A percentile compares a stretch with the other conserved stretches of the same genome.
Conservation (phyloP, 2,797 vertebrate genomes). For the Gadopsis marmoratus region DNA sequence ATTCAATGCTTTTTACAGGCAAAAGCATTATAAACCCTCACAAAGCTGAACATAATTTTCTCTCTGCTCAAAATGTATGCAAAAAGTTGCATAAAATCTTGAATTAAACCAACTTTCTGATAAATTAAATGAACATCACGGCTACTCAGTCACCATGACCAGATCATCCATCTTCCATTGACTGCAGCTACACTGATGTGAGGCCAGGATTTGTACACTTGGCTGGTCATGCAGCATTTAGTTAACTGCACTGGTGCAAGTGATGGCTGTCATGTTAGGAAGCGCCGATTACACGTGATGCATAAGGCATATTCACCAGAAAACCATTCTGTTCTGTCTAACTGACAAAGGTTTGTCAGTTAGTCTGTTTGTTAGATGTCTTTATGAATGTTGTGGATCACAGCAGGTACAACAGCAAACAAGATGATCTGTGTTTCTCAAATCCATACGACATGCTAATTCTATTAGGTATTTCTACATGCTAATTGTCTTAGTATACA, state of each 20-base stretch:
- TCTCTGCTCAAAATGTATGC: background rate
- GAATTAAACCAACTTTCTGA: background rate
- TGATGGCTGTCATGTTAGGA: slow-evolving; percentile 44
- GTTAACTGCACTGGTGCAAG: slow-evolving; percentile 42
- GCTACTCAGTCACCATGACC: slow-evolving; percentile 38
- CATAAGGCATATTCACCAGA: slow-evolving; percentile 14
- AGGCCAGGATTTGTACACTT: slow-evolving; percentile 45
- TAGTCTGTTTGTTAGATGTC: background rate
- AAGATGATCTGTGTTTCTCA: background rate
- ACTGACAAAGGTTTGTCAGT: background rate
- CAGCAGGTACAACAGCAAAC: background rate
- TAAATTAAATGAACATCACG: background rate
- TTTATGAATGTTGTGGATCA: background rate
- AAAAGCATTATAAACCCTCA: background rate
- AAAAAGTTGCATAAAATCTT: background rate
- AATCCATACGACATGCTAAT: background rate
- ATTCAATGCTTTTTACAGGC: background rate
- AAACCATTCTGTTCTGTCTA: background rate
- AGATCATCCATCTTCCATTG: slow-evolving; percentile 61
- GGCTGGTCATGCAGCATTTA: slow-evolving; percentile 45
- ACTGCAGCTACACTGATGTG: slow-evolving; percentile 42
- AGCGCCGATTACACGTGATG: slow-evolving; percentile 21
- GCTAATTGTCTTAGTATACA: background rate
- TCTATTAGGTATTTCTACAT: fast-evolving
- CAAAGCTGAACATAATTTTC: background rate